These are phyloP conservation scores for Capitulum mitella DNA, from an alignment of 2,888 invertebrate genomes.

Conservation along the genomic window DNA sequence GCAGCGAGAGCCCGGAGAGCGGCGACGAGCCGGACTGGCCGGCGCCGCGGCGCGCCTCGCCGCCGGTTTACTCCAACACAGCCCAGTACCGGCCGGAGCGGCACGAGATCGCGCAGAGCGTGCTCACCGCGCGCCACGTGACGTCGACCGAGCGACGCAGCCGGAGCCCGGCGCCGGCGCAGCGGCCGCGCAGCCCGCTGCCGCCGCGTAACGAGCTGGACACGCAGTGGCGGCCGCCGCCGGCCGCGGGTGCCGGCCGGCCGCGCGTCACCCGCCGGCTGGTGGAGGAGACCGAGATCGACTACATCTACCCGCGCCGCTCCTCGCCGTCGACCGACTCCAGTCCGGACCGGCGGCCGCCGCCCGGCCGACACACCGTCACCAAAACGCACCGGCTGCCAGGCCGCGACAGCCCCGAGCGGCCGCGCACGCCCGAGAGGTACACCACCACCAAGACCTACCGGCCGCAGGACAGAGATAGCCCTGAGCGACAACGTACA, in stretches of 20 bases:
- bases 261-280: neutral
- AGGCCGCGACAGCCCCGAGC: neutral
- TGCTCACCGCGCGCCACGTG: neutral
- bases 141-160: neutral
- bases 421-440: neutral
- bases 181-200: too few species aligned
- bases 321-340: neutral
- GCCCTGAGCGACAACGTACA: neutral
- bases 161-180: neutral
- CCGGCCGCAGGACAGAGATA: neutral
- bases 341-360: neutral
- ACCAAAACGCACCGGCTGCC: neutral
- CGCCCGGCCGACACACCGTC: neutral
- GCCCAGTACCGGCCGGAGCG: neutral
- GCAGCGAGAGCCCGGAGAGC: conserved; percentile 10
- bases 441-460: neutral
- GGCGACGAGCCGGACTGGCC: neutral
- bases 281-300: conserved; percentile 14
- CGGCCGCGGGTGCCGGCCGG: neutral
- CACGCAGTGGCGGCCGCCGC: neutral
- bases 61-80: neutral
- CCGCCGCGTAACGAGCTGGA: neutral
- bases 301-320: neutral
- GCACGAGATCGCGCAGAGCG: neutral
- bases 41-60: neutral